Evolutionary conservation across 1,140 invertebrate genomes (phyloP).

Genomic region (Dendrolimus punctatus): DNA sequence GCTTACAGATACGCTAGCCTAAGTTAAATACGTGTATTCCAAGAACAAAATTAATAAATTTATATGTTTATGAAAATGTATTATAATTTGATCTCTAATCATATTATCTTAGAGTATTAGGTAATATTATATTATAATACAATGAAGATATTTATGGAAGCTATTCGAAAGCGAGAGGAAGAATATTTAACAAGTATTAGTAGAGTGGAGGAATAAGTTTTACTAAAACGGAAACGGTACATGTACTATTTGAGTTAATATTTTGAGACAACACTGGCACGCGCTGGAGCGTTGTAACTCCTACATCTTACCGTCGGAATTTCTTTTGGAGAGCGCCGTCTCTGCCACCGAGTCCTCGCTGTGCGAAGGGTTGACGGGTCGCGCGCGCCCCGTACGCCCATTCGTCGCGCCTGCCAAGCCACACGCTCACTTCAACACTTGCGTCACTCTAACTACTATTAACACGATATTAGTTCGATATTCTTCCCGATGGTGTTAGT

Average conservation of each 20-base stretch:
- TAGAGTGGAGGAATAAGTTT: neutral
- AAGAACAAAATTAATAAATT: too few species aligned
- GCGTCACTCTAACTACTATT: conserved; percentile 8
- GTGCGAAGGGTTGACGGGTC: conserved; percentile 77
- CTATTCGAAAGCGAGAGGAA: conserved; percentile 31
- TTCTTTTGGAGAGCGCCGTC: conserved; percentile 83
- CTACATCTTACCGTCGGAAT: conserved; percentile 83
- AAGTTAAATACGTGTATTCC: too few species aligned
- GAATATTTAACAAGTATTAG: conserved; percentile 21
- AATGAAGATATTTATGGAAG: neutral
- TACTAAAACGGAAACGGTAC: too few species aligned
- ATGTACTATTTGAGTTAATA: too few species aligned
- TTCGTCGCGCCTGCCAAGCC: conserved; percentile 57
- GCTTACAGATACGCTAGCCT: too few species aligned
- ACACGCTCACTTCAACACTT: conserved; percentile 55
- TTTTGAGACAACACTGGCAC: too few species aligned
- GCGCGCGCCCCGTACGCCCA: conserved; percentile 48
- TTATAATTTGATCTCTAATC: too few species aligned
- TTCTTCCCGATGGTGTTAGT: too few species aligned
- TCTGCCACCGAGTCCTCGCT: conserved; percentile 85
- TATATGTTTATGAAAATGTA: too few species aligned
- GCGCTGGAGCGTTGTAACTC: conserved; percentile 6
- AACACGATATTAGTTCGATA: too few species aligned
- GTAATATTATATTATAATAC: too few species aligned
- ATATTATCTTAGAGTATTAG: too few species aligned